Percentiles rank a stretch among this genome's conserved stretches.
Evolutionary conservation across 2,888 invertebrate genomes (phyloP).

Genomic region (Drosophila antonietae): DNA sequence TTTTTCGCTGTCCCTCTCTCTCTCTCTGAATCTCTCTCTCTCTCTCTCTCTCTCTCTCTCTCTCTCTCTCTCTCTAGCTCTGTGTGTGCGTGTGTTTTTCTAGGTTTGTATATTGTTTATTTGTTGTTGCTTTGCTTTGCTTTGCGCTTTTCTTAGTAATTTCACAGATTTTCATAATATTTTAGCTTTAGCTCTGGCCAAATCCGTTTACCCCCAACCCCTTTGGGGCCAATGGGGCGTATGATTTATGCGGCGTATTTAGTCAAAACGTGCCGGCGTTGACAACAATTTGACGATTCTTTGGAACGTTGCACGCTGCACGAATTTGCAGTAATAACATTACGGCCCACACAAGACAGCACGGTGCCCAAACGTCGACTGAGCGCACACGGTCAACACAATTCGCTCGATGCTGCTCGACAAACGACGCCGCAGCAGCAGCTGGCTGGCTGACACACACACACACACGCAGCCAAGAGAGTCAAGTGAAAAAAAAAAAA

Average conservation of each 20-base stretch:
- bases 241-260: constrained; percentile 4
- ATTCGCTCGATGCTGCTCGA: constrained; percentile 25
- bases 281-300: constrained; percentile 35
- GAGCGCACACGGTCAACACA: constrained; percentile 46
- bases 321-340: constrained; percentile 61
- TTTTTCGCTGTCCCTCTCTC: constrained; percentile 2
- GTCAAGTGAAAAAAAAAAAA: neutral
- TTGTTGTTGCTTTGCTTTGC: constrained; percentile 8
- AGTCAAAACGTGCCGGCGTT: constrained; percentile 20
- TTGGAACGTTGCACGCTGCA: constrained; percentile 43
- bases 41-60: neutral
- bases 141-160: constrained; percentile 20
- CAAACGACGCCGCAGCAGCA: neutral
- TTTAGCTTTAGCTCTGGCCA: constrained; percentile 9
- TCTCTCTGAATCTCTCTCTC: neutral
- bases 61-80: neutral
- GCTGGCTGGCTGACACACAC: neutral
- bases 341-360: constrained; percentile 58
- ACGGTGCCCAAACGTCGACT: constrained; percentile 73
- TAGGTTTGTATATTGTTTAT: constrained; percentile 29
- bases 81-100: neutral
- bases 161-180: constrained; percentile 19
- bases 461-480: neutral
- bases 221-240: neutral
- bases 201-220: neutral